Base-by-base conservation (phyloP, 2,797 vertebrate genomes). In the Pelochelys cantorii region DNA sequence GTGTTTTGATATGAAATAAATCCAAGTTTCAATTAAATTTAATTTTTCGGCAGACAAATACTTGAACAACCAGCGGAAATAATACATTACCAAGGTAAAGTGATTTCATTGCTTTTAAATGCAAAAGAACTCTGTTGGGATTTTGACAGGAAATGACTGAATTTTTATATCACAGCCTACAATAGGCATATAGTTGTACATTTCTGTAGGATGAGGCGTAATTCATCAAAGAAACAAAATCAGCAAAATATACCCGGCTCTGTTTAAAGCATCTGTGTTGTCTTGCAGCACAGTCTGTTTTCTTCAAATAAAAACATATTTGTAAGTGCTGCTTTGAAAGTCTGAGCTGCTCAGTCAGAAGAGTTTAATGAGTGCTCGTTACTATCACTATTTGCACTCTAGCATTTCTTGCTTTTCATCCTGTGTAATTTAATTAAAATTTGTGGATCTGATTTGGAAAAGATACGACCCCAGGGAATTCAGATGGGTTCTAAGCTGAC, bases 31-130 rank as follows among this genome's bases (percentile, higher is more conserved):
- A 87, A 88, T 94, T 95, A 94, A 87, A 91, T 91, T 93, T 81
- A 88, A 86, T 93, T 54, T 92, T 91, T 90, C 53, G 94, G 78
- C 65, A 95, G 91, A 91, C 83, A 97, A 97, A 92, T 92, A 97
- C 88, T 95, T 93, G 92, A 97, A 87, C 93, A 96, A 94, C 65
- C 5, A 4, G 53, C 94, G 89, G 96, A 97, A 97, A 97, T 94
- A 97, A 96, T 97, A 97, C 97, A 95, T 96, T 94, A 95, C 42
- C 48, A 90, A 54, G 54, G 79, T 86, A 95, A 92, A 85, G 57
- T 94, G 91, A 95, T 97, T 97, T 97, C 57, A 95, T 93, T 88
- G 88, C 89, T 96, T 89, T 96, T 96, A 95, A 97, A 96, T 94
- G 84, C 62, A 83, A 81, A 96, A 94, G n/a, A 88, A 18, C 48